phyloP scores from a whole-genome alignment of 2,797 vertebrate species.

The Smutsia temminckii region DNA sequence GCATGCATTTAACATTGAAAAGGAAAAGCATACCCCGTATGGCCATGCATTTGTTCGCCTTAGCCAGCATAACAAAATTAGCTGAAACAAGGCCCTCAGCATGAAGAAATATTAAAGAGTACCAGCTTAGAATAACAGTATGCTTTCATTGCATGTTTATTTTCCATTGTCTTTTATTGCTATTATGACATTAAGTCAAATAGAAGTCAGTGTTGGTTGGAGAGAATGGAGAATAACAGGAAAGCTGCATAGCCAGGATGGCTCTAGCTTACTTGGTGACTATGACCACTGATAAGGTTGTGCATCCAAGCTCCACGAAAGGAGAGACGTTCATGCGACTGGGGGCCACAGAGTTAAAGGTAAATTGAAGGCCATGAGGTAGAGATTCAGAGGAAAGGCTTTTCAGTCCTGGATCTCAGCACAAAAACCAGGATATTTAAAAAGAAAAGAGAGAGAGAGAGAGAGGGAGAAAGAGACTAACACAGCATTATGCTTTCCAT shows the following conservation, averaged over 20 bases:
- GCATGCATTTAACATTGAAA: neutral
- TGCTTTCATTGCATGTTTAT: neutral
- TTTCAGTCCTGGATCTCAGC: neutral
- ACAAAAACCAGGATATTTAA: neutral
- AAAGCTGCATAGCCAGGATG: neutral
- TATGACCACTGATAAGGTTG: neutral
- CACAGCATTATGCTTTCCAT: neutral
- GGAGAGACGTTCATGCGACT: neutral
- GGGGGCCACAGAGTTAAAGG: neutral
- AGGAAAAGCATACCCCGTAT: neutral
- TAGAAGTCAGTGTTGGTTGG: neutral
- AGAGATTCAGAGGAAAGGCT: neutral
- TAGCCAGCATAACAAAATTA: neutral
- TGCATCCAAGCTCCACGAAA: neutral
- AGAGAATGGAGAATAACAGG: neutral
- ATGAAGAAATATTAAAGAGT: conserved; percentile 3
- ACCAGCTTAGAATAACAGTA: neutral
- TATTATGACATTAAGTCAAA: neutral
- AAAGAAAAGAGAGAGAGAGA: neutral
- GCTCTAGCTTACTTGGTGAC: neutral
- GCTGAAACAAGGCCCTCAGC: neutral
- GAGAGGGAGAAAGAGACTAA: neutral
- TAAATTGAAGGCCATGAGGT: conserved; percentile 23
- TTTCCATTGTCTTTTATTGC: neutral
- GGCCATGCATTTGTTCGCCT: neutral